Evolutionary conservation across 2,888 invertebrate species (phyloP), one percentile per base, ranked within the genome.

Genomic region (Leucozona laternaria): DNA sequence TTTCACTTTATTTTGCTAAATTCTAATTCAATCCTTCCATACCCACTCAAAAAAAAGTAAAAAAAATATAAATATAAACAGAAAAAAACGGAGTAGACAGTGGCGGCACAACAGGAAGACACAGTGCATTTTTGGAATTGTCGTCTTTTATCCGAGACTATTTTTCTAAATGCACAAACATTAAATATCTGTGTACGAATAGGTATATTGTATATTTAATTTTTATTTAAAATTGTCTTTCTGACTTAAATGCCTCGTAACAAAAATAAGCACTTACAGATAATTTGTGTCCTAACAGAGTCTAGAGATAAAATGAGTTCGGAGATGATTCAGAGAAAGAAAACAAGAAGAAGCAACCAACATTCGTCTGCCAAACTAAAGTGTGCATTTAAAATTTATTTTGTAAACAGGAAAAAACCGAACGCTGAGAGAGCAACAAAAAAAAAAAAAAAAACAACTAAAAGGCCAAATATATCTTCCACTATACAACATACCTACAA

Each of bases 331-430:
- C 70, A 64, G 28, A 10, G 10, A 13, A 7, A 48, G 7, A 53
- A 53, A 53, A 53, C 13, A 4, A 53, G 22, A 25, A 22, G 25
- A 22, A 57, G 62, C 22, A 53, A 25, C n/a, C 22, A 13, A 11
- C 13, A n/a, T n/a, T 20, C 31, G 15, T 11, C 34, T 58, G 64
- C 43, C 79, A 45, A 68, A 48, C 13, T 55, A 43, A 58, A 62
- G 31, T 57, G 77, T 77, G 53, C 31, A 80, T 50, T 45, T 70
- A 45, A 64, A 72, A 82, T 71, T 43, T 68, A 68, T 62, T 64
- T 76, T 58, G 79, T 71, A 84, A 79, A 84, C 79, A 71, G 76
- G 84, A 79, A 79, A 76, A 71, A 68, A 37, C 10, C 45, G 28
- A 78, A 31, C 15, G 20, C 4, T 2, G 13, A 76, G 17, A 17